Conservation (phyloP, 2,888 invertebrate genomes). For the Lepidocyrtoides sp. region DNA sequence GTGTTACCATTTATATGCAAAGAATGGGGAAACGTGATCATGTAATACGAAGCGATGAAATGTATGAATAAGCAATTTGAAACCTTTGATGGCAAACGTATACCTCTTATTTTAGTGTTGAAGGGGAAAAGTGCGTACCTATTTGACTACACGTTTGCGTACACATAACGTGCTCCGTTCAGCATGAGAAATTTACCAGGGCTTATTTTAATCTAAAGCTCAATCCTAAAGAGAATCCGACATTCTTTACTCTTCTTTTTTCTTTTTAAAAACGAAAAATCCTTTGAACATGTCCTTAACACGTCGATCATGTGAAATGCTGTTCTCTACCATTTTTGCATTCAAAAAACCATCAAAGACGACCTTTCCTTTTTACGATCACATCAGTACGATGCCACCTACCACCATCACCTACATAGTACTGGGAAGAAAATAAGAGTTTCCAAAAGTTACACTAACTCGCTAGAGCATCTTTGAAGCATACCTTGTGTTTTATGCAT, state of each 20-base stretch:
- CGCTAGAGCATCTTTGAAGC: too few relatives aligned
- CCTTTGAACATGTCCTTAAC: slow-evolving; percentile 55
- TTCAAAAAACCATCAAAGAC: slow-evolving; percentile 41
- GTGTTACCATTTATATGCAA: too few relatives aligned
- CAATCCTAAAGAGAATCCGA: neutral
- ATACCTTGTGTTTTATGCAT: too few relatives aligned
- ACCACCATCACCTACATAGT: too few relatives aligned
- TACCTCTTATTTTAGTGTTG: neutral
- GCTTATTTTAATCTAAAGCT: too few relatives aligned
- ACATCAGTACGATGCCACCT: neutral
- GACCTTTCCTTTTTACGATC: slow-evolving; percentile 14
- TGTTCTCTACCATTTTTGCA: slow-evolving; percentile 43
- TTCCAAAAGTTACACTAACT: too few relatives aligned
- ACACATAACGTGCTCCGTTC: too few relatives aligned
- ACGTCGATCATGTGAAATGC: slow-evolving; percentile 59
- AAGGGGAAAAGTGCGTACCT: neutral
- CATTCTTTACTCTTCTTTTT: neutral
- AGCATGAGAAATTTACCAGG: too few relatives aligned
- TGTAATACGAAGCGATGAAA: neutral
- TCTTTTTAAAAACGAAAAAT: slow-evolving; percentile 9
- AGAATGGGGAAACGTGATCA: too few relatives aligned
- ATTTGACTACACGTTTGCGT: too few relatives aligned
- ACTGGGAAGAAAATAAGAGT: too few relatives aligned
- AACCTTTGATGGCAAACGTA: neutral
- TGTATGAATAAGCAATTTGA: neutral